Conservation (phyloP, 2,113 vertebrate genomes). For the Oncorhynchus tshawytscha region DNA sequence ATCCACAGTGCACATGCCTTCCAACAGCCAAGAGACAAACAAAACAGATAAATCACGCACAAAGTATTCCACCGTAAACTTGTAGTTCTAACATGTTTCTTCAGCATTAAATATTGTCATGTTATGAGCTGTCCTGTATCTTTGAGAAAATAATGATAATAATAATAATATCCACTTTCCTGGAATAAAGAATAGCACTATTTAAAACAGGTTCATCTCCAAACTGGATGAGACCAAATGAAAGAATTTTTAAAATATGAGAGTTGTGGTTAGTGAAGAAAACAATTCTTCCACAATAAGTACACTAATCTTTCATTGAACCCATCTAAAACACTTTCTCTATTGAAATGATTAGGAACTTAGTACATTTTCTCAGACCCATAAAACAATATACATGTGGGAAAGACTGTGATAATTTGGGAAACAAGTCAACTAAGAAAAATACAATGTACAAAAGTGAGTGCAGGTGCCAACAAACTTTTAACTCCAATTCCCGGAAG, state of each 20-base stretch:
- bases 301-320: not conserved
- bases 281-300: not conserved
- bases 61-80: not conserved
- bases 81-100: not conserved
- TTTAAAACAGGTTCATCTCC: slow-evolving; percentile 6
- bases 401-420: slow-evolving; percentile 11
- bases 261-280: not conserved
- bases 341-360: not conserved
- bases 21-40: slow-evolving; percentile 1
- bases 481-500: slow-evolving; percentile 12
- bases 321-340: not conserved
- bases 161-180: slow-evolving; percentile 8
- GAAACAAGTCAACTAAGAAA: slow-evolving; percentile 20
- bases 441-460: slow-evolving; percentile 19
- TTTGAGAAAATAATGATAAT: not conserved
- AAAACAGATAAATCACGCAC: not conserved
- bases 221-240: not conserved
- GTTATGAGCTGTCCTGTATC: not conserved
- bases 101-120: not conserved
- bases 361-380: not conserved
- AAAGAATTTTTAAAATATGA: slow-evolving; percentile 11
- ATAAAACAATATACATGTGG: slow-evolving; percentile 11
- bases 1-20: slow-evolving; percentile 23
- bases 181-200: slow-evolving; percentile 1
- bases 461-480: slow-evolving; percentile 33